Base-by-base conservation (phyloP, 1,140 invertebrate genomes). In the Rhagoletis pomonella region DNA sequence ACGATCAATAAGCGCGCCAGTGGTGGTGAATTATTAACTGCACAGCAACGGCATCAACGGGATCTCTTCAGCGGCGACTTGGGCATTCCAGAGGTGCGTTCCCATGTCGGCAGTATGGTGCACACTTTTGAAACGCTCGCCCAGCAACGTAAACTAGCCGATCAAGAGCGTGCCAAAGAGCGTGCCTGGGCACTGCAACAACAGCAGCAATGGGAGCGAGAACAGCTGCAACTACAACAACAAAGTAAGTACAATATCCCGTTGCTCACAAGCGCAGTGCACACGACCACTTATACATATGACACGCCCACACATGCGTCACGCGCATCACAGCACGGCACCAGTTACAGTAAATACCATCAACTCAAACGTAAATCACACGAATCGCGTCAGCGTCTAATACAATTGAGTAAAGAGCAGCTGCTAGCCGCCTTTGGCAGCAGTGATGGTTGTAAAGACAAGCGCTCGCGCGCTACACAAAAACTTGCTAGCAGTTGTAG, bases 71-170 rank as follows among this genome's bases (percentile, higher is more conserved):
- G 90, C 85, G 92, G 92, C 10, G 92, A 92, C 65, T 89, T 93
- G 58, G 92, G 92, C 81, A 93, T 93, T 81, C 92, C 92, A 47
- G 91, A 93, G 88, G 91, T 93, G 65, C 91, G 87, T 85, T 93
- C 91, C 0, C 92, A 93, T 84, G 92, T 93, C 60, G 92, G 92
- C 81, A 92, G 91, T 86, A 91, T 93, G 69, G 91, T 93, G 67
- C 92, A 93, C 87, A 92, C 92, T 17, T 93, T 93, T 85, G 92
- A 93, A 87, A 92, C 91, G 19, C 73, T 93, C 89, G 91, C 91
- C 47, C 88, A 92, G 88, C 91, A 91, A 73, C 90, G 90, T 1
- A 91, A 90, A 7, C 89, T 90, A 44, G 90, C 91, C 58, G 90
- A 91, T 81, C 89, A 90, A 88, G 88, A 92, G 77, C 89, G 88